Base-by-base conservation (phyloP, 2,888 invertebrate genomes). In the Monochamus alternatus region DNA sequence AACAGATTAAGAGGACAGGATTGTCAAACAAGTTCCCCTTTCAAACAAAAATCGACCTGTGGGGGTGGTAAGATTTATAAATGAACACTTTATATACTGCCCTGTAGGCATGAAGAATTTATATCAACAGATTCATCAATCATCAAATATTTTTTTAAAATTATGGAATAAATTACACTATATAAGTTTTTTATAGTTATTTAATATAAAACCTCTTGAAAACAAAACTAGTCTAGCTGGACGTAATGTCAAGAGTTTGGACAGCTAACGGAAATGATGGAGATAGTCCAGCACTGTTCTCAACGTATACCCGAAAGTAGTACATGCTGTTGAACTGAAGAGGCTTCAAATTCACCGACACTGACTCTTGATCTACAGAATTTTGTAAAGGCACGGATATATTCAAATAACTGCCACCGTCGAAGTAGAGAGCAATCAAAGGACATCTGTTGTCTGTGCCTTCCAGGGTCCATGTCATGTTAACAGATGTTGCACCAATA, bases 251-350 rank as follows among this genome's bases (percentile, higher is more conserved):
- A 38, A 60, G 60, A 2, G 60, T 60, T 5, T 60, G 32, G n/a
- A 32, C 60, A n/a, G 60, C 60, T 12, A 60, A 32, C 5, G 8
- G 31, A 31, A 60, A 38, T 0, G 64, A 12, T 3, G 30, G 10
- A 2, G 64, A 64, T 2, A 30, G 0, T 5, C 64, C 64, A 1
- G 12, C 64, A 22, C 22, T 64, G 14, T 64, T 64, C 47, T 47
- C 47, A 3, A 31, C 64, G 47, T 44, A 64, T 1, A 30, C 64
- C 0, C 30, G 47, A 4, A 64, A 64, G n/a, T 12, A 47, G 31
- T 64, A 64, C 64, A 64, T 47, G 47, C 10, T 64, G 64, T 47
- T 47, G 5, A 47, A n/a, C n/a, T 9, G 8, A 10, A 64, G 47
- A 47, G 3, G 1, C 3, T 3, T 14, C 9, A 64, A 3, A 14